Conservation (phyloP, 1,140 invertebrate genomes). For the Acyrthosiphon pisum region DNA sequence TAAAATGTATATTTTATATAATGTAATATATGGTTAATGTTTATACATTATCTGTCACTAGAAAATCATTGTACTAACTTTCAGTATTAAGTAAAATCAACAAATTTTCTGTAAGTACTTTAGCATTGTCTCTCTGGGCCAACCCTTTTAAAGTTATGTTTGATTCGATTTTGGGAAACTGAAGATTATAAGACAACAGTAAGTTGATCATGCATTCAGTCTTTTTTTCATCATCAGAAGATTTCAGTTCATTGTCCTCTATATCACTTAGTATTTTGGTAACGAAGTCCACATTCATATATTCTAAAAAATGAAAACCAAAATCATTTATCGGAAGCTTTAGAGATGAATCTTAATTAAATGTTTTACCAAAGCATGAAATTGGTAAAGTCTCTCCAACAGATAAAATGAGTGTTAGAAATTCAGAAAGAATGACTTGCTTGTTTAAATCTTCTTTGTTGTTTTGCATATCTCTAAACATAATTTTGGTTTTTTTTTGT, state of each 20-base stretch:
- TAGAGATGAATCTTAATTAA: not conserved
- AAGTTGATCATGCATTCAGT: slow-evolving; percentile 49
- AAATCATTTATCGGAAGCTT: not conserved
- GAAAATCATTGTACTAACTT: slow-evolving; percentile 17
- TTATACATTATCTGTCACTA: not conserved
- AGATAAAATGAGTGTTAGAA: slow-evolving; percentile 46
- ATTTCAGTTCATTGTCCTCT: not conserved
- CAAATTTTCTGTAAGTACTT: slow-evolving; percentile 53
- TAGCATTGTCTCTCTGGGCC: slow-evolving; percentile 38
- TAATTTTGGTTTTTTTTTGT: not conserved
- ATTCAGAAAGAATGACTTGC: slow-evolving; percentile 43
- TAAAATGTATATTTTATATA: slow-evolving; percentile 59
- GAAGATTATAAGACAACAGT: slow-evolving; percentile 49
- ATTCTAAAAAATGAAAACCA: not conserved
- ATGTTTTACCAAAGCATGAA: slow-evolving; percentile 43
- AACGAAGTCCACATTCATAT: slow-evolving; percentile 52
- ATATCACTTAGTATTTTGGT: slow-evolving; percentile 35
- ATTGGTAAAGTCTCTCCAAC: slow-evolving; percentile 44
- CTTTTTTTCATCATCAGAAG: slow-evolving; percentile 32
- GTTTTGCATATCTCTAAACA: slow-evolving; percentile 50
- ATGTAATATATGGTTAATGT: not conserved
- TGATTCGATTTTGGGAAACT: slow-evolving; percentile 43
- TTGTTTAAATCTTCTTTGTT: slow-evolving; percentile 15
- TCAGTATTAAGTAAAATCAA: slow-evolving; percentile 40
- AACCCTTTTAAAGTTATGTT: slow-evolving; percentile 20